phyloP scores from a whole-genome alignment of 2,888 invertebrate species.

The Drosophila falleni region DNA sequence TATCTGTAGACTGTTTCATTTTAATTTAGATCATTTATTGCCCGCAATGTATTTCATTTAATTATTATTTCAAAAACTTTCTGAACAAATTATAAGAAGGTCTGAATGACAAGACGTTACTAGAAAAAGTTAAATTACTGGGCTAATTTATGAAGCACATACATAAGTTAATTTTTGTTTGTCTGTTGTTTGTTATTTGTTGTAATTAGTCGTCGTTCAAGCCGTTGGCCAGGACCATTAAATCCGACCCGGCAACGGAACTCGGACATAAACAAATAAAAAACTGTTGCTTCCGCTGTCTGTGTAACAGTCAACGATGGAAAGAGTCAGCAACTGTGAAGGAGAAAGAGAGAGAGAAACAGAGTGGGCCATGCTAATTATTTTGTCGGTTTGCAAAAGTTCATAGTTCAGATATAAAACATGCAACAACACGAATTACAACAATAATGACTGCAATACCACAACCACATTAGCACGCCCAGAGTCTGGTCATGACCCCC shows the following conservation, averaged over 20 bases:
- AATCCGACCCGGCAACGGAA: constrained; percentile 57
- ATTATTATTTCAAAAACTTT: constrained; percentile 34
- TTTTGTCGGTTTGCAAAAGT: constrained; percentile 78
- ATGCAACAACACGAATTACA: constrained; percentile 37
- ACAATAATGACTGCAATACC: constrained; percentile 55
- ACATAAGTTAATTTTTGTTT: constrained; percentile 80
- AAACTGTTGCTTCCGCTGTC: constrained; percentile 80
- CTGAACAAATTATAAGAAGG: constrained; percentile 38
- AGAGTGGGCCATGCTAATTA: constrained; percentile 67
- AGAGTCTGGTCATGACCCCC: constrained; percentile 3
- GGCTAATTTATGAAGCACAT: constrained; percentile 78
- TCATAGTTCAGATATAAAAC: constrained; percentile 75
- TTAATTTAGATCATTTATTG: background rate
- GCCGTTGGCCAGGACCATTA: constrained; percentile 74
- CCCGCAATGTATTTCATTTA: constrained; percentile 20
- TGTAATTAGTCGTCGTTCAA: constrained; percentile 76
- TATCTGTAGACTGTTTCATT: too few species aligned
- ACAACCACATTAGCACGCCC: constrained; percentile 36
- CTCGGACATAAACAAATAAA: constrained; percentile 64
- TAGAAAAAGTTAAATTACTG: constrained; percentile 65
- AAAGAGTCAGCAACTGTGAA: constrained; percentile 5
- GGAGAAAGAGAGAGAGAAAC: background rate
- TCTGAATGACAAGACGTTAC: constrained; percentile 29
- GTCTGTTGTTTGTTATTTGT: constrained; percentile 70
- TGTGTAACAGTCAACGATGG: constrained; percentile 20